These are phyloP conservation scores for Myotis myotis DNA, from an alignment of 2,797 vertebrate genomes.

Conservation along the genomic window DNA sequence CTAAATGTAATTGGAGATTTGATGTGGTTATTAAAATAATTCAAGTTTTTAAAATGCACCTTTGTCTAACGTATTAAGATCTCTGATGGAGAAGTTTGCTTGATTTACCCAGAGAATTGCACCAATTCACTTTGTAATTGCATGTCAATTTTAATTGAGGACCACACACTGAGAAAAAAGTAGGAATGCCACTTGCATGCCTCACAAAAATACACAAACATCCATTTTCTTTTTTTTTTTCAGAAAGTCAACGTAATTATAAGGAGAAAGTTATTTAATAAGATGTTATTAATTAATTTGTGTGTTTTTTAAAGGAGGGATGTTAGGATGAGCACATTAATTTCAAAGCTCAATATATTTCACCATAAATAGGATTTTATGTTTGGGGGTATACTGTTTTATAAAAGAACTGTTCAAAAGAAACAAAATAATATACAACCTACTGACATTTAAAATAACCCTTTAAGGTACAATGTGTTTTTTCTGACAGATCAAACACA, in stretches of 20 bases:
- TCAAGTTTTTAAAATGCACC: constrained; percentile 34
- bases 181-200: background rate
- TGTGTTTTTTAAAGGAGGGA: background rate
- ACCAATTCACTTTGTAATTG: constrained; percentile 44
- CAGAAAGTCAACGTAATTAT: background rate
- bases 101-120: constrained; percentile 39
- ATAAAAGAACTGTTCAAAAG: constrained; percentile 13
- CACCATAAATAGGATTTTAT: background rate
- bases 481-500: background rate
- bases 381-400: background rate
- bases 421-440: background rate
- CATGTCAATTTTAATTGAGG: constrained; percentile 58
- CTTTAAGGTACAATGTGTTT: background rate
- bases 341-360: constrained; percentile 35
- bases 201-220: constrained; percentile 40
- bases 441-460: constrained; percentile 1
- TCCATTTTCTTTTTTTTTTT: background rate
- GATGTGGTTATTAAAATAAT: constrained; percentile 30
- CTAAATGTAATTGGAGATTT: constrained; percentile 13
- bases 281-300: constrained; percentile 44
- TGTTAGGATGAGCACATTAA: background rate
- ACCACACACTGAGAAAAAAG: constrained; percentile 31
- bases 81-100: background rate
- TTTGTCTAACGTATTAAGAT: constrained; percentile 22
- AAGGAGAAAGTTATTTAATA: constrained; percentile 39